These are phyloP conservation scores for Andrena praecox DNA, from an alignment of 2,888 invertebrate genomes.

Conservation along the genomic window DNA sequence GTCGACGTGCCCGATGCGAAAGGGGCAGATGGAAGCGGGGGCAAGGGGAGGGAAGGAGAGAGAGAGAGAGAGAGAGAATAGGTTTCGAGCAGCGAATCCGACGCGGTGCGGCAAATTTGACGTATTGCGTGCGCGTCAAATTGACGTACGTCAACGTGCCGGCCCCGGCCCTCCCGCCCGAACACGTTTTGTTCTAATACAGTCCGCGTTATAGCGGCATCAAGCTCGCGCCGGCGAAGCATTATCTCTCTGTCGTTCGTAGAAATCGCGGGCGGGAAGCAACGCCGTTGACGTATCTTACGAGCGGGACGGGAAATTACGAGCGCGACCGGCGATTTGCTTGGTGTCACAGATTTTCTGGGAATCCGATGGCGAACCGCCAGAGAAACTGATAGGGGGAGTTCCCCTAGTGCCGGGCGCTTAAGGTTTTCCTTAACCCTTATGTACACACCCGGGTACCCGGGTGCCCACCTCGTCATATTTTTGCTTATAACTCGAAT, in stretches of 20 bases:
- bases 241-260: slow-evolving; percentile 42
- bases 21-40: neutral
- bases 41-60: neutral
- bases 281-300: neutral
- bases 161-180: slow-evolving; percentile 40
- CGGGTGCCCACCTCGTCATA: too few species aligned
- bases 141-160: slow-evolving; percentile 64
- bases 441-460: too few species aligned
- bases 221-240: slow-evolving; percentile 27
- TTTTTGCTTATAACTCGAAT: too few species aligned
- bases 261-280: slow-evolving; percentile 17
- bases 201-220: slow-evolving; percentile 55
- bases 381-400: too few species aligned
- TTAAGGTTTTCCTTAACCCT: too few species aligned
- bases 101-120: slow-evolving; percentile 61
- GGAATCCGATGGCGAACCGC: neutral
- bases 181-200: slow-evolving; percentile 63
- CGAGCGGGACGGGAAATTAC: slow-evolving; percentile 2
- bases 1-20: neutral
- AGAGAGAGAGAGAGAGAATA: slow-evolving; percentile 20
- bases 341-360: neutral
- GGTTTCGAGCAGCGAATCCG: slow-evolving; percentile 49
- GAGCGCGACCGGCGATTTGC: neutral
- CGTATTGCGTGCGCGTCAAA: slow-evolving; percentile 66
- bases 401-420: too few species aligned